Conservation (phyloP, 1,140 invertebrate genomes). For the Anoplophora glabripennis region DNA sequence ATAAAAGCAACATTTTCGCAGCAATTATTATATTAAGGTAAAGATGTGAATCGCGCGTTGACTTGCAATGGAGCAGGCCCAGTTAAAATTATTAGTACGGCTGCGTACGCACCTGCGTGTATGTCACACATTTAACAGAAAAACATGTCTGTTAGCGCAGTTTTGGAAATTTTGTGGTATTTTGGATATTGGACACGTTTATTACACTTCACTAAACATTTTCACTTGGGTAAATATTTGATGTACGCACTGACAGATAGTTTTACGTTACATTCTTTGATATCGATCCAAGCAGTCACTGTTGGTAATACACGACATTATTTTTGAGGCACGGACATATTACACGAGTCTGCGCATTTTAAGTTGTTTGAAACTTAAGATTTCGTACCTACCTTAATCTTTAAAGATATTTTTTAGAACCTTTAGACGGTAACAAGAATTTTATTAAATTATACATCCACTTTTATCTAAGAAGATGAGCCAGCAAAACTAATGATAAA, state of each 20-base stretch:
- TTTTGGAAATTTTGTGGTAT: slow-evolving; percentile 35
- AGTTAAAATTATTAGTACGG: slow-evolving; percentile 77
- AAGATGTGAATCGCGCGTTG: slow-evolving; percentile 44
- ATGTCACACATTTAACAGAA: slow-evolving; percentile 51
- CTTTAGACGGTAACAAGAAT: no score
- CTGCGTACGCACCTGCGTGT: slow-evolving; percentile 90
- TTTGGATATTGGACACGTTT: slow-evolving; percentile 15
- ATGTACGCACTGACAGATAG: slow-evolving; percentile 40
- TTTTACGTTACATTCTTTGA: slow-evolving; percentile 48
- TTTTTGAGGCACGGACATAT: slow-evolving; percentile 47
- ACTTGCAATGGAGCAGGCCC: slow-evolving; percentile 67
- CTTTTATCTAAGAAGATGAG: no score
- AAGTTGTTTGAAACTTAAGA: slow-evolving; percentile 3
- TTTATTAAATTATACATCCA: no score
- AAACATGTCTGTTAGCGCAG: slow-evolving; percentile 43
- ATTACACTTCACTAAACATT: slow-evolving; percentile 37
- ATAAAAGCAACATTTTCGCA: slow-evolving; percentile 1
- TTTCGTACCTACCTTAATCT: background rate
- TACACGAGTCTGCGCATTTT: slow-evolving; percentile 44
- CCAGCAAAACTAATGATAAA: no score
- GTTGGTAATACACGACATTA: slow-evolving; percentile 46
- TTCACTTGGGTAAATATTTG: slow-evolving; percentile 39
- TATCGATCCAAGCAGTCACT: slow-evolving; percentile 47
- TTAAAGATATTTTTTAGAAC: no score
- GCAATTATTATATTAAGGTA: slow-evolving; percentile 22